Conservation (phyloP, 2,113 vertebrate species). For the Leucoraja erinaceus region DNA sequence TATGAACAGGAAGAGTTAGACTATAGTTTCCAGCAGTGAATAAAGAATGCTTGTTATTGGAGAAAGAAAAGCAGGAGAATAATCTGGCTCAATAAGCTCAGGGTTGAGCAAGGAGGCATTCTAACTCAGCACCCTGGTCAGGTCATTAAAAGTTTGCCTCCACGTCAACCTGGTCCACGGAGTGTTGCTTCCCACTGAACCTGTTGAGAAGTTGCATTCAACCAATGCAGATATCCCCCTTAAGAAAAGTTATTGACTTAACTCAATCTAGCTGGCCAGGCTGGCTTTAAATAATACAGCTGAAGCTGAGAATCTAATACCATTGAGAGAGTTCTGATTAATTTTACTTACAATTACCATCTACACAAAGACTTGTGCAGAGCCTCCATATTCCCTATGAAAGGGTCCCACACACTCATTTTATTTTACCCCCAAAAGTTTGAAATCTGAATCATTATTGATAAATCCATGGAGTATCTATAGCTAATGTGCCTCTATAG, state of each 20-base stretch:
- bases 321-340: neutral
- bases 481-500: neutral
- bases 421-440: neutral
- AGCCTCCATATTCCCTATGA: too few relatives aligned
- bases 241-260: neutral
- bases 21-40: neutral
- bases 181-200: neutral
- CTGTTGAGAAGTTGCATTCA: neutral
- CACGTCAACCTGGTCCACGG: neutral
- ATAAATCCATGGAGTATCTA: neutral
- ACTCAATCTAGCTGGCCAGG: neutral
- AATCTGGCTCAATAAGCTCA: neutral
- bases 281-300: neutral
- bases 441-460: slow-evolving; percentile 1
- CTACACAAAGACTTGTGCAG: neutral
- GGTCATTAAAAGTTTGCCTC: neutral
- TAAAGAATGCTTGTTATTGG: neutral
- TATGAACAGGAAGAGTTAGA: neutral
- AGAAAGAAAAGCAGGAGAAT: neutral
- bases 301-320: neutral
- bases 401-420: neutral
- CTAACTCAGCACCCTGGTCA: neutral
- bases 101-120: neutral
- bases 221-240: neutral
- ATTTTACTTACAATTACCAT: neutral